Evolutionary conservation across 2,888 invertebrate species (phyloP), one percentile per base, ranked within the genome.

Genomic region (Athalia rosae): DNA sequence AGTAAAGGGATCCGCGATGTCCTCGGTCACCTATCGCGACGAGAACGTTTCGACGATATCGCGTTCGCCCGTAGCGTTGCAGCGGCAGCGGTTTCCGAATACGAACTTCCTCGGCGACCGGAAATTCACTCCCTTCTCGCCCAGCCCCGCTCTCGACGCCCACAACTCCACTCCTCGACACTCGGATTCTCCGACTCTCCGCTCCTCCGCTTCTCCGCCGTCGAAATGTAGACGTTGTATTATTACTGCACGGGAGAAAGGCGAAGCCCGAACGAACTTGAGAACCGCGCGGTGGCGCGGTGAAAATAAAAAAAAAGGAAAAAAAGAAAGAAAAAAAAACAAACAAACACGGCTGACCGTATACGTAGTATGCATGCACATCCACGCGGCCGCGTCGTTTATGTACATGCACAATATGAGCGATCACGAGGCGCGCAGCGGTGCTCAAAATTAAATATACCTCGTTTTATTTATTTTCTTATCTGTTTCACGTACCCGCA

Each of bases 101-200:
- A 74, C 61, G 74, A 61, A 74, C 74, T 74, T 74, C 74, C 74
- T 74, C 61, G 61, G 28, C 74, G 61, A 62, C 74, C 74, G 74
- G 74, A 74, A 74, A 74, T 71, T 61, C 50, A 9, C 61, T 41
- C 61, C 61, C 48, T n/a, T 28, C 61, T n/a, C 74, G 9, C 48
- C 11, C 45, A 11, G 28, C 45, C 41, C 56, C 53, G 11, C 61
- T 53, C 53, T 61, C 69, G n/a, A 45, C 45, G 59, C 59, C 73
- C 53, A 53, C 41, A 71, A 58, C 71, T 28, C 28, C 67, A 50
- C n/a, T 50, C 43, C 58, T 56, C 43, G 56, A 58, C 13, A 45
- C 67, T 67, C 67, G 50, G 15, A 67, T 50, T 41, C 9, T 64
- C n/a, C 58, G 13, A 13, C 9, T 28, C 28, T 28, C 28, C 28